A percentile compares a stretch with the other conserved stretches of the same genome.
phyloP scores from a whole-genome alignment of 2,113 vertebrate species.

The Charadrius vociferus region DNA sequence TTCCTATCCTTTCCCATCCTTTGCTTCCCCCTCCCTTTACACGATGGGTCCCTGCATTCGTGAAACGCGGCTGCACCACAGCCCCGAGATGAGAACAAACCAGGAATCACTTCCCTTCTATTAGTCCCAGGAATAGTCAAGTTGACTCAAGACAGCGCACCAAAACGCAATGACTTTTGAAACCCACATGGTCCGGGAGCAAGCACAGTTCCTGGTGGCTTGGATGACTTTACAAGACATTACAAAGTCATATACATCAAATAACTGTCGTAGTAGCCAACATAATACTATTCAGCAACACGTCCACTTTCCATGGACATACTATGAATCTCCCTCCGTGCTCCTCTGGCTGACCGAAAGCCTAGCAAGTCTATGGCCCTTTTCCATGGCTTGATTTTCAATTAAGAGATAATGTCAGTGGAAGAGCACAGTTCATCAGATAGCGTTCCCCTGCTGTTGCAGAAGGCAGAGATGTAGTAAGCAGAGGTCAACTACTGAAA shows the following conservation, averaged over 20 bases:
- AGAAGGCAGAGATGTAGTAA: not conserved
- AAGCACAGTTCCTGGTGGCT: not conserved
- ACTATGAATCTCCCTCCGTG: not conserved
- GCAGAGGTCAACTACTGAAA: constrained; percentile 23
- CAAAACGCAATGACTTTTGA: fast-evolving
- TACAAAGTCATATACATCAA: not conserved
- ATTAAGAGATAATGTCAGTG: constrained; percentile 39
- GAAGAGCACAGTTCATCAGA: constrained; percentile 21
- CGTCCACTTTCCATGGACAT: not conserved
- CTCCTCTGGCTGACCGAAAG: not conserved
- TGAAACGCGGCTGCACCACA: fast-evolving
- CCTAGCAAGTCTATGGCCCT: not conserved
- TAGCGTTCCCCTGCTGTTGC: not conserved
- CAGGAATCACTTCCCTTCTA: not conserved
- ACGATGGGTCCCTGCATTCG: fast-evolving
- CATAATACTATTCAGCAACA: not conserved
- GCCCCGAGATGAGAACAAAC: not conserved
- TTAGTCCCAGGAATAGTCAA: not conserved
- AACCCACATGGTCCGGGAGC: not conserved
- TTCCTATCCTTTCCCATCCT: not conserved
- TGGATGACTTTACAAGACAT: not conserved
- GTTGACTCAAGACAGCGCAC: not conserved
- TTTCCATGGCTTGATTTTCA: constrained; percentile 49
- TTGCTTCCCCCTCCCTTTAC: not conserved
- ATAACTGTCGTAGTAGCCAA: not conserved